Conservation (phyloP, 2,113 vertebrate species). For the Seriola rivoliana region DNA sequence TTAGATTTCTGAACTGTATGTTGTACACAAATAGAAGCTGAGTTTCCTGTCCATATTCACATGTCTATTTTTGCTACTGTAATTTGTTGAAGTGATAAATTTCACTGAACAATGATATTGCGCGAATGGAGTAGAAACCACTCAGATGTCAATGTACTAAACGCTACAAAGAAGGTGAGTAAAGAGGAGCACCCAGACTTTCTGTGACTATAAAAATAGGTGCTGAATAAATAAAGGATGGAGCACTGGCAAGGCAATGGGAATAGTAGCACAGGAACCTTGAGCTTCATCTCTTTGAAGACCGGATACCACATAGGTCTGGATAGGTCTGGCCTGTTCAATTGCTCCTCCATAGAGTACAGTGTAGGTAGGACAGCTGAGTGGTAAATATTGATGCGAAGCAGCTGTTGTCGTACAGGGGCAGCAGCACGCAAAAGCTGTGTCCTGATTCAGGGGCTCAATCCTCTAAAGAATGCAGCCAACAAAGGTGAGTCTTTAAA, state of each 20-base stretch:
- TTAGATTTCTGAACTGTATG: background rate
- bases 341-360: conserved; percentile 33
- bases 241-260: background rate
- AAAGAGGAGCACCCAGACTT: background rate
- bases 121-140: background rate
- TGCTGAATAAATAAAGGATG: conserved; percentile 76
- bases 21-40: background rate
- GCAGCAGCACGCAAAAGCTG: background rate
- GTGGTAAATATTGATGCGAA: conserved; percentile 73
- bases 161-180: background rate
- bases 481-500: background rate
- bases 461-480: background rate
- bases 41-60: background rate
- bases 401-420: conserved; percentile 54
- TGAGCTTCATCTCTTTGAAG: conserved; percentile 15
- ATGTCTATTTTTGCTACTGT: background rate
- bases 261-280: conserved; percentile 24
- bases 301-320: conserved; percentile 9
- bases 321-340: background rate
- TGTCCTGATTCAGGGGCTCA: conserved; percentile 14
- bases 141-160: background rate
- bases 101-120: background rate
- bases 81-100: background rate
- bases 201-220: conserved; percentile 59
- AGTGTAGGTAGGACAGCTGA: conserved; percentile 1